Evolutionary conservation across 2,888 invertebrate species (phyloP).

Genomic region (Drosophila lacicola): DNA sequence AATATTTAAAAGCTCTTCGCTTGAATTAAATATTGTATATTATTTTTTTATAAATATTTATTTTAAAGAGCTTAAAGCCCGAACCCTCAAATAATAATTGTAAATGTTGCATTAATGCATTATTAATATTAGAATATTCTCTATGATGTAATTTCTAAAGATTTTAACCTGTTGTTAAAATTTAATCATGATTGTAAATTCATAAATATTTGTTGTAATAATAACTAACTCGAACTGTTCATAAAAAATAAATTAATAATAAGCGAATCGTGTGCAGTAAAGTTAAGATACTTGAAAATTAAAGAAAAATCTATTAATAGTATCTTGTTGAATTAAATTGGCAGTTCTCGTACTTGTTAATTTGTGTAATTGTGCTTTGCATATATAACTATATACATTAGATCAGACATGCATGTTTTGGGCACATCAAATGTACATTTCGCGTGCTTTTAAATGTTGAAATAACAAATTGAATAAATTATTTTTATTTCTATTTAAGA

Average conservation of each 20-base stretch:
- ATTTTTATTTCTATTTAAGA: conserved; percentile 1
- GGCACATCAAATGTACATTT: neutral
- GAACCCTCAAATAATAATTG: no score
- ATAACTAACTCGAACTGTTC: no score
- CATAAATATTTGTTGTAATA: no score
- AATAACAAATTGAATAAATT: conserved; percentile 1
- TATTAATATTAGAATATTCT: no score
- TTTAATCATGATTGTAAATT: no score
- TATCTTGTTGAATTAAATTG: conserved; percentile 1
- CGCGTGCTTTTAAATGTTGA: conserved; percentile 3
- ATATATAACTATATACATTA: neutral
- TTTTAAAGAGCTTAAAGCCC: no score
- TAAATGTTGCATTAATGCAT: no score
- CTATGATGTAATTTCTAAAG: no score
- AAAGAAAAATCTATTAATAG: neutral
- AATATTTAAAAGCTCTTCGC: neutral
- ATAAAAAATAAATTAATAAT: neutral
- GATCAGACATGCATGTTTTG: neutral
- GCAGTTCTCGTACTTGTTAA: neutral
- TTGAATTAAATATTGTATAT: neutral
- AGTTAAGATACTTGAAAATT: neutral
- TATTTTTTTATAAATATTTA: neutral
- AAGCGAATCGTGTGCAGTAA: neutral
- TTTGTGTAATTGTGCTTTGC: neutral
- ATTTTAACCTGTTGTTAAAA: no score